Conservation (phyloP, 1,140 invertebrate genomes). For the Megalonaias nervosa region DNA sequence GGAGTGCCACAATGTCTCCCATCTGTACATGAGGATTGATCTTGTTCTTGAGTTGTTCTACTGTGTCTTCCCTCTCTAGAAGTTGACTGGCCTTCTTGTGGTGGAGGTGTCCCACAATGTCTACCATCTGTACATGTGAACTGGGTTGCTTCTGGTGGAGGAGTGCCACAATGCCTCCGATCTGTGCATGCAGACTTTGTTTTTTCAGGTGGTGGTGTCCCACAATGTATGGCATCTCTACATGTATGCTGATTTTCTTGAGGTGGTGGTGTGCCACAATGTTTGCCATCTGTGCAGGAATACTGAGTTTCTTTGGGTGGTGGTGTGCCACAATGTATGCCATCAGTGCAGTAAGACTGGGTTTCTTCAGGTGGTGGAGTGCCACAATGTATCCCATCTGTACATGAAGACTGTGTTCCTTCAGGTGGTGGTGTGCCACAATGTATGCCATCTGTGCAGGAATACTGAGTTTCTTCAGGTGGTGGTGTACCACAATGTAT, state of each 20-base stretch:
- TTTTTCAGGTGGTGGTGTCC: slow-evolving; percentile 13
- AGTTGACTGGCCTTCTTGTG: neutral
- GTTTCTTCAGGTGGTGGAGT: slow-evolving; percentile 19
- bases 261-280: slow-evolving; percentile 30
- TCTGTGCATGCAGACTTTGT: slow-evolving; percentile 2
- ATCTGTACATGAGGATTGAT: slow-evolving; percentile 3
- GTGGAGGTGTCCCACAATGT: slow-evolving; percentile 28
- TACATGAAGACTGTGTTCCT: slow-evolving; percentile 14
- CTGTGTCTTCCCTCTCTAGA: slow-evolving; percentile 22
- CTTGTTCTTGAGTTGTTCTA: slow-evolving; percentile 15
- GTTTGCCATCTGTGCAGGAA: slow-evolving; percentile 20
- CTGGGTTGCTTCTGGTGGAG: slow-evolving; percentile 7
- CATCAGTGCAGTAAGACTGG: neutral
- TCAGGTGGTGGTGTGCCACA: slow-evolving; percentile 35
- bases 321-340: slow-evolving; percentile 30
- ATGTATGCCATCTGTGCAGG: slow-evolving; percentile 27
- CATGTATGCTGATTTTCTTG: slow-evolving; percentile 13
- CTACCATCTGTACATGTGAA: slow-evolving; percentile 20
- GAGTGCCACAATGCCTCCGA: slow-evolving; percentile 23
- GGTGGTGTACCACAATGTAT: slow-evolving; percentile 37
- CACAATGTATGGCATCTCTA: slow-evolving; percentile 23
- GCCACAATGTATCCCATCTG: slow-evolving; percentile 38
- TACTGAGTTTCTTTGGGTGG: slow-evolving; percentile 22
- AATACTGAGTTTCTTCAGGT: slow-evolving; percentile 19
- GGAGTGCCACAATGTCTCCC: slow-evolving; percentile 31